Evolutionary conservation across 2,888 invertebrate species (phyloP), one percentile per base, ranked within the genome.

Genomic region (Acleris cristana): DNA sequence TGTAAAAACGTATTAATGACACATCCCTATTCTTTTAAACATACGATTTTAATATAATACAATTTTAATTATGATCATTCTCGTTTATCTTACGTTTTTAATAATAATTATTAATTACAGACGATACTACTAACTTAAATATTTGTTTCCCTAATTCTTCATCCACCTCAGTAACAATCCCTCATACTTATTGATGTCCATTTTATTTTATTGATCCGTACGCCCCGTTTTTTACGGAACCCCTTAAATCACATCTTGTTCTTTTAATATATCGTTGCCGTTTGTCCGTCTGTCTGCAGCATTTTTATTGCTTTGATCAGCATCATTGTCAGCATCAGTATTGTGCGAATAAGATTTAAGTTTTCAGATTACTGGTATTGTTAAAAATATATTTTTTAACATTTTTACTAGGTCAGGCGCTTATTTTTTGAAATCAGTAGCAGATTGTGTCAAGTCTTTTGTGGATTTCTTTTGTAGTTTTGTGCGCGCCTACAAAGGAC

Each of bases 351-450:
- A 60, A 40, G 64, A 70, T 70, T 65, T 63, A 52, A 71, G 70
- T 67, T 73, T 72, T 69, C 52, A 54, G 64, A 69, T 72, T 70
- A 72, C 69, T 10, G 71, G 67, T 73, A 69, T 76, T 76, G 75
- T 76, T 53, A 53, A 61, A 71, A 67, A 64, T 59, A 26, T 55
- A 63, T 70, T 72, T 70, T 72, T 72, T 65, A 23, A 52, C 23
- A 56, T 68, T 70, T 76, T 79, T 76, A 77, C 71, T 80, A 67
- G 79, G 78, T 79, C 78, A 78, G 73, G 45, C 54, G 34, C 56
- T 19, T 55, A 26, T 23, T 49, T 51, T 45, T 58, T 48, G 7
- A 45, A 66, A 62, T 66, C 56, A 62, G 56, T 12, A 34, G 18
- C 19, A 45, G 34, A 62, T 66, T 66, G 61, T 65, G 60, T 66